These are phyloP conservation scores for Suncus etruscus DNA, from an alignment of 2,113 vertebrate species.

Conservation along the genomic window DNA sequence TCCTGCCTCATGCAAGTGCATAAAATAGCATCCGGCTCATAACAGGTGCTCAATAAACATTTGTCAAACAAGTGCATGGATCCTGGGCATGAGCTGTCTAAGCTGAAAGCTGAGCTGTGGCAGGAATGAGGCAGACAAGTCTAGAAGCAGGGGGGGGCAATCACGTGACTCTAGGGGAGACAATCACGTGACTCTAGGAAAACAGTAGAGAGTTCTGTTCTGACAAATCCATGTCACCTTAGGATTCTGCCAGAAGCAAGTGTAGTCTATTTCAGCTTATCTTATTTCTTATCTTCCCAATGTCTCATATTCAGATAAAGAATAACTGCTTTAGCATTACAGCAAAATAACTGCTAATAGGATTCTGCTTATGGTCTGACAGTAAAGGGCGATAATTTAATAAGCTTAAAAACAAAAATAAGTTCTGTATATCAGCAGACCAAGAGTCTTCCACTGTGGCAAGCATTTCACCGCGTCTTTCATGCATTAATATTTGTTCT, in stretches of 20 bases:
- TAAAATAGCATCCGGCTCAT: neutral
- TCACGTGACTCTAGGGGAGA: neutral
- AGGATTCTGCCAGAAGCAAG: slow-evolving; percentile 12
- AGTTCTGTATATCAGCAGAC: neutral
- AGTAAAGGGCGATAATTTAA: slow-evolving; percentile 3
- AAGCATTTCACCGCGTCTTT: no score
- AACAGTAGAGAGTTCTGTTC: neutral
- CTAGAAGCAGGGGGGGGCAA: slow-evolving; percentile 37
- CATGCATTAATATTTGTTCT: no score
- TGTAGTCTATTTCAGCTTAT: neutral
- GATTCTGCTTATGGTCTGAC: slow-evolving; percentile 11
- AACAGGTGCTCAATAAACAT: slow-evolving; percentile 38
- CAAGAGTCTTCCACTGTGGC: neutral
- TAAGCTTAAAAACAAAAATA: slow-evolving; percentile 3
- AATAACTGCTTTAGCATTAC: neutral
- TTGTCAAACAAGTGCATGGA: neutral
- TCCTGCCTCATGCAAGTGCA: slow-evolving; percentile 28
- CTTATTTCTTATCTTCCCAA: neutral
- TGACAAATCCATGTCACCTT: neutral
- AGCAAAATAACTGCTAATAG: neutral
- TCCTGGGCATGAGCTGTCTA: neutral
- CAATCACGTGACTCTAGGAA: slow-evolving; percentile 39
- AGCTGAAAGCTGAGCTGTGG: neutral
- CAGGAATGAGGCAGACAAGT: neutral
- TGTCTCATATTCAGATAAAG: slow-evolving; percentile 41